These are phyloP conservation scores for Astreopora myriophthalma DNA, from an alignment of 64 coral and sea anemone genomes.

Conservation along the genomic window DNA sequence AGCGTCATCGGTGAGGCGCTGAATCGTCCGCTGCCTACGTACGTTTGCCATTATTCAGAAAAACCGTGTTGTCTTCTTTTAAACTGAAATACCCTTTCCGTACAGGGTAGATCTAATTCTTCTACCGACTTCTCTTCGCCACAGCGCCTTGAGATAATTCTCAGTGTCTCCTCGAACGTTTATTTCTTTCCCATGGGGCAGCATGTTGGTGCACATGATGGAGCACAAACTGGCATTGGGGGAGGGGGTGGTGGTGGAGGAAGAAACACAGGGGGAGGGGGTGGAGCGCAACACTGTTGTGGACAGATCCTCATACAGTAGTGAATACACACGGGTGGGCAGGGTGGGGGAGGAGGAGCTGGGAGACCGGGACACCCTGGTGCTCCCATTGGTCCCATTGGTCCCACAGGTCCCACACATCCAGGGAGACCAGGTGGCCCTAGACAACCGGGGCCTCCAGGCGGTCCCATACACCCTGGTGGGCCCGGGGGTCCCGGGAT, in stretches of 20 bases:
- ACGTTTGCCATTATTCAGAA: not conserved
- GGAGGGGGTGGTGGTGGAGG: constrained; percentile 58
- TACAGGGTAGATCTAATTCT: not conserved
- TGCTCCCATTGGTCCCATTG: constrained; percentile 64
- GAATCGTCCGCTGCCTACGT: not conserved
- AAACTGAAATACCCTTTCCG: not conserved
- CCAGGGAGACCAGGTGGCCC: constrained; percentile 69
- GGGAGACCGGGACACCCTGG: constrained; percentile 81
- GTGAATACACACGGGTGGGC: constrained; percentile 96
- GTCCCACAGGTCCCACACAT: constrained; percentile 57
- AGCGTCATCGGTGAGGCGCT: not conserved
- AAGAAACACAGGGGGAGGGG: constrained; percentile 60
- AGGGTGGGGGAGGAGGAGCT: constrained; percentile 75
- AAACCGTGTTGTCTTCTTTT: not conserved
- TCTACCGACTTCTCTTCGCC: not conserved
- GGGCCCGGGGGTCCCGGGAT: constrained; percentile 67
- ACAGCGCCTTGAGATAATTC: not conserved
- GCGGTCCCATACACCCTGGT: constrained; percentile 78
- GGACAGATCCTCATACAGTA: constrained; percentile 97
- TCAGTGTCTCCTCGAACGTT: not conserved
- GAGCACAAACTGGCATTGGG: constrained; percentile 79
- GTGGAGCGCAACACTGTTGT: constrained; percentile 65
- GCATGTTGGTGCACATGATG: constrained; percentile 54
- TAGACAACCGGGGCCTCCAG: constrained; percentile 68
- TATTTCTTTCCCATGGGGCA: constrained; percentile 14